Evolutionary conservation across 2,797 vertebrate genomes (phyloP), one percentile per base, ranked within the genome.

Genomic region (Notolepis coatsorum): DNA sequence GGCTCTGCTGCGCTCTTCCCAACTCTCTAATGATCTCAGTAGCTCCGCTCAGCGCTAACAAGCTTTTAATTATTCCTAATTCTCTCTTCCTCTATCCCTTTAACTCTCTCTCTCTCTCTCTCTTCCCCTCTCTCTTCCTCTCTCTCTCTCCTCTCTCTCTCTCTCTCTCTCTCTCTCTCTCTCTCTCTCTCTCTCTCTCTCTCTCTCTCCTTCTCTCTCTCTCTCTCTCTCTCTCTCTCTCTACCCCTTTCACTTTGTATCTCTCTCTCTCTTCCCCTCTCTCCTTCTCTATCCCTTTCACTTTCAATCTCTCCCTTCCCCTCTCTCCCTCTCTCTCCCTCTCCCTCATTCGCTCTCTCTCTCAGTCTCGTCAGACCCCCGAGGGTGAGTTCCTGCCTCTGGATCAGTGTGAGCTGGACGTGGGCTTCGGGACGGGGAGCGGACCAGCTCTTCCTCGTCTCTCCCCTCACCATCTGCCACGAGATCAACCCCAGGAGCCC

Each of bases 361-460:
- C 79, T 63, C 75, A 96, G 95, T 96, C 95, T 64, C 92, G 95
- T 64, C 95, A 96, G 91, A 96, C 95, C 0, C 95, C 94, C 0
- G 95, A 96, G 84, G 95, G 95, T 0, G 95, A 96, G 88, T 96
- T 96, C 79, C 88, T 96, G 85, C 95, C 95, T 0, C 82, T 96
- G 70, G 95, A 96, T 84, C 95, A 96, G 86, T 95, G 95, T 51
- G 95, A 96, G 52, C 67, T 96, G 85, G 95, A 96, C 5, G 95
- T 96, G 2, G 95, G 95, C 38, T 96, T 96, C 54, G 95, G 95
- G 74, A 96, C 95, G 0, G 95, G n/a, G 95, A 0, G 95, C 95
- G 0, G 95, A 96, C 80, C 95, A 96, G 77, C 94, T 96, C 71
- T 96, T 96, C 75, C 87, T 96, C 45, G 95, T 96, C 49, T 96